Evolutionary conservation across 2,113 vertebrate species (phyloP).

Genomic region (Malurus melanocephalus): DNA sequence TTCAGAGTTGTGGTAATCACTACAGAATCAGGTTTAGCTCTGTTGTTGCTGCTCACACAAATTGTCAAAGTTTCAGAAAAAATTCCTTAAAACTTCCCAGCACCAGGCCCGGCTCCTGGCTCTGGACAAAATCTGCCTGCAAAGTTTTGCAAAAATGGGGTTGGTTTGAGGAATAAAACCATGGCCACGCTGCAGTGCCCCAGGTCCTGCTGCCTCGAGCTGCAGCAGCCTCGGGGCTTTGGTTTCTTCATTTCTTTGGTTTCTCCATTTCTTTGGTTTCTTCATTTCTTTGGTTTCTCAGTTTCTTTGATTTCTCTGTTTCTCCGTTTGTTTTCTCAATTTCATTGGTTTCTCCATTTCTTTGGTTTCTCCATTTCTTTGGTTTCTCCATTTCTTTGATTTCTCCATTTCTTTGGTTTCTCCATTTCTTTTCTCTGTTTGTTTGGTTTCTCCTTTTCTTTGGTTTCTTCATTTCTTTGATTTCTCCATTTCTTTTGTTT

Average conservation of each 20-base stretch:
- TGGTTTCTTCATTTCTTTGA: too few relatives aligned
- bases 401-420: too few relatives aligned
- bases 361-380: too few relatives aligned
- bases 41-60: background rate
- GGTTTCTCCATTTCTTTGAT: too few relatives aligned
- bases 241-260: background rate
- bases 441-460: background rate
- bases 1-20: background rate
- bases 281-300: too few relatives aligned
- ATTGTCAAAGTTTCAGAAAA: background rate
- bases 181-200: background rate
- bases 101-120: background rate
- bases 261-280: too few relatives aligned
- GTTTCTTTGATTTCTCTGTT: too few relatives aligned
- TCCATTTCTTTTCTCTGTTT: too few relatives aligned
- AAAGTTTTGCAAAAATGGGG: background rate
- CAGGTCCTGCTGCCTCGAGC: background rate
- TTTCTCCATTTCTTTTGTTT: too few relatives aligned
- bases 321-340: too few relatives aligned
- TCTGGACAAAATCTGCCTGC: background rate
- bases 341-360: too few relatives aligned
- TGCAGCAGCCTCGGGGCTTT: background rate
- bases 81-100: background rate
- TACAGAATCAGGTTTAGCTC: background rate
- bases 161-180: background rate